Base-by-base conservation (phyloP, 1,140 invertebrate genomes). In the Protaetia brevitarsis region DNA sequence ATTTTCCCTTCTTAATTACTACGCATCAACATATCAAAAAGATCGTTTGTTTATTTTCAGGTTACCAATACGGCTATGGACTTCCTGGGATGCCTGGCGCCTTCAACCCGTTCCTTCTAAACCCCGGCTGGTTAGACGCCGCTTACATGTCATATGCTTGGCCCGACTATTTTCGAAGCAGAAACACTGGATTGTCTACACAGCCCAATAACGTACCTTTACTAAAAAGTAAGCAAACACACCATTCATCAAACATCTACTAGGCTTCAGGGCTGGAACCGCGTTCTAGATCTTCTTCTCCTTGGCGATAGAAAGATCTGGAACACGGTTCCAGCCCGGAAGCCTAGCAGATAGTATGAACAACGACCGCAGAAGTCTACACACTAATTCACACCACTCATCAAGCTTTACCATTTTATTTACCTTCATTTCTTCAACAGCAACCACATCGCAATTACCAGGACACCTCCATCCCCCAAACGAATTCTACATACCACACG, bases 101-200 rank as follows among this genome's bases (percentile, higher is more conserved):
- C 2, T 88, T 89, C 72, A 88, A 85, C 71, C 87, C 87, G 11
- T 89, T 89, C 76, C 78, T 92, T 19, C 73, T 92, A 13, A 89
- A 87, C 67, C 87, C 89, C 0, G 85, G 85, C 7, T 92, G 89
- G 90, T 76, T 92, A 59, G 90, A 92, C 67, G 86, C 88, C 1
- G 86, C 88, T 0, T 92, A 91, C 74, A 82, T 91, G 74, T 83
- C 84, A 68, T 89, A 89, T 73, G 85, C 88, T 2, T 89, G 89
- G 79, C 86, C 82, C n/a, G 89, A 86, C 74, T 87, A 81, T 79
- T 86, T 86, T 79, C 83, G 78, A 75, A 82, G 72, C 63, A 78
- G 79, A 66, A 72, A 66, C 8, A 69, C 66, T 21, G 68, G 70
- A 19, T 67, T 83, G 60, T 78, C 81, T 63, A 79, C 83, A 70